Evolutionary conservation across 2,113 vertebrate species (phyloP), one percentile per base, ranked within the genome.

Genomic region (Lepus europaeus): DNA sequence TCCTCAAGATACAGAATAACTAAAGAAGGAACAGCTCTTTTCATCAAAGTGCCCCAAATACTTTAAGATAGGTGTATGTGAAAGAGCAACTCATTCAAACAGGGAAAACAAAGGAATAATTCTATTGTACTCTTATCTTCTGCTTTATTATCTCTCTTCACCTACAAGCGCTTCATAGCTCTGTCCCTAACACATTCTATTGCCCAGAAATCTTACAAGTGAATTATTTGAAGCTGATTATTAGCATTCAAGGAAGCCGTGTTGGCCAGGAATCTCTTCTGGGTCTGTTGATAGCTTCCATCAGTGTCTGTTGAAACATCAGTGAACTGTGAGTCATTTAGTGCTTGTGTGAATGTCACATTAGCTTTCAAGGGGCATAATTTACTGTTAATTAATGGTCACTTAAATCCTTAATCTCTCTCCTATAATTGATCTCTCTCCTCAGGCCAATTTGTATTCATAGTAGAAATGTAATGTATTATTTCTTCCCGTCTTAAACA

Each of bases 381-480:
- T 96, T 97, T 97, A 97, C 91, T 84, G 94, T 95, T 97, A 97
- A 97, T 97, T 97, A 97, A 97, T 93, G 97, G 97, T 97, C 97
- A 97, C 95, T 97, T 97, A 98, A 95, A 96, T 96, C 91, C 95
- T 93, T 96, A 97, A 97, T 97, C 93, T 96, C 93, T 83, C 95
- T 96, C 91, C 91, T 88, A 64, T 96, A 97, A 98, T 96, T 97
- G 96, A 97, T 97, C 97, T 94, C 96, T 94, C 96, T 96, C 68
- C 88, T 96, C 82, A 59, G 92, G 95, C 95, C 92, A 96, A 97
- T 97, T 97, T 89, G 90, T 95, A 97, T 97, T 93, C 90, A 89
- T 91, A 95, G 87, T 90, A 95, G 96, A 95, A 97, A 92, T 91
- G 93, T 79, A 94, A 94, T 97, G 96, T 92, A 96, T 97, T 97